Conservation (phyloP, 2,797 vertebrate genomes). For the Setipinna tenuifilis region DNA sequence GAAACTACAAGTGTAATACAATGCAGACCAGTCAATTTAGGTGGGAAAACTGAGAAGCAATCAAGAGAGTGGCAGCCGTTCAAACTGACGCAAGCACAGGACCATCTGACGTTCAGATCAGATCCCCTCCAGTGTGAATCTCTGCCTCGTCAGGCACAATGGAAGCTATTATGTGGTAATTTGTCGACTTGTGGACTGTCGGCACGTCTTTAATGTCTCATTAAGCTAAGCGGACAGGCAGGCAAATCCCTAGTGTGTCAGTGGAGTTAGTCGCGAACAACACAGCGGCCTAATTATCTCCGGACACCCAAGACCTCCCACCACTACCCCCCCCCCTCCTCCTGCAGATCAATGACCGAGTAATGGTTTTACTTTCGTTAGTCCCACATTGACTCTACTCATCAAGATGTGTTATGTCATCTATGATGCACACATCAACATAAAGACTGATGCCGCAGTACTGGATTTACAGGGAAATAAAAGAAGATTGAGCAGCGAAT, state of each 20-base stretch:
- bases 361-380: neutral
- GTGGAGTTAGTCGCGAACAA: neutral
- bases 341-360: neutral
- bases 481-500: neutral
- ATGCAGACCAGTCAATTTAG: neutral
- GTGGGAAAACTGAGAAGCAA: neutral
- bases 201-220: neutral
- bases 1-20: neutral
- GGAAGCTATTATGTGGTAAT: slow-evolving; percentile 11
- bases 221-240: neutral
- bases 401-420: neutral
- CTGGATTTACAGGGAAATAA: neutral
- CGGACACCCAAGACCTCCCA: neutral
- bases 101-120: neutral
- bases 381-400: neutral
- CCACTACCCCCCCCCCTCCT: neutral
- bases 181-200: slow-evolving; percentile 7
- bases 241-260: neutral
- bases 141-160: neutral
- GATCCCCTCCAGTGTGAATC: neutral
- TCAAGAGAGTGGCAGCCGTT: neutral
- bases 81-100: neutral
- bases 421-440: neutral
- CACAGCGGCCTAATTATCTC: neutral
- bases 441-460: neutral